These are phyloP conservation scores for Gymnodraco acuticeps DNA, from an alignment of 2,797 vertebrate species.

Conservation along the genomic window DNA sequence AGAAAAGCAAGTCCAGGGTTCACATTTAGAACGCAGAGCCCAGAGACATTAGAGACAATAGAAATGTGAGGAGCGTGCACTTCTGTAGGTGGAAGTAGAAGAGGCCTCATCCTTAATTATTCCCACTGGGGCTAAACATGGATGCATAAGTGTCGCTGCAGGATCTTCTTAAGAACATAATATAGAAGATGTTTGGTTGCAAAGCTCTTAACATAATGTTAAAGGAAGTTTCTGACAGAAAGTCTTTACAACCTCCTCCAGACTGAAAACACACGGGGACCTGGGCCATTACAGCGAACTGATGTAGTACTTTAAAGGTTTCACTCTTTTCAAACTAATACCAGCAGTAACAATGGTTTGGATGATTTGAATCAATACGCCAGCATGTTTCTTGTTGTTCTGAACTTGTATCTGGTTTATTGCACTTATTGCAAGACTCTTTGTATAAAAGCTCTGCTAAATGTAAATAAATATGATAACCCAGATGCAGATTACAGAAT, in stretches of 20 bases:
- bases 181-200: not conserved
- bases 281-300: no score
- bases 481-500: not conserved
- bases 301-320: no score
- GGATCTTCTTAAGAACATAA: not conserved
- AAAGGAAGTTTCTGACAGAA: not conserved
- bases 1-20: conserved; percentile 60
- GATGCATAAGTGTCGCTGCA: not conserved
- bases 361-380: no score
- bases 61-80: conserved; percentile 12
- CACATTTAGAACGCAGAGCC: conserved; percentile 58
- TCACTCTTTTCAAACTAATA: no score
- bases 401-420: no score
- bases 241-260: no score
- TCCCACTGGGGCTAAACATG: not conserved
- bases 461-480: not conserved
- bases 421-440: no score
- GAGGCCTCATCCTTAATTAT: not conserved
- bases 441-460: no score
- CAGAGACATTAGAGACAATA: conserved; percentile 38
- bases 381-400: no score
- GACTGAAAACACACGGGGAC: no score
- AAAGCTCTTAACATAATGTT: not conserved
- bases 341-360: no score
- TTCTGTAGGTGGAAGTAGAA: not conserved